Evolutionary conservation across 2,888 invertebrate genomes (phyloP).

Genomic region (Zonitis immaculata): DNA sequence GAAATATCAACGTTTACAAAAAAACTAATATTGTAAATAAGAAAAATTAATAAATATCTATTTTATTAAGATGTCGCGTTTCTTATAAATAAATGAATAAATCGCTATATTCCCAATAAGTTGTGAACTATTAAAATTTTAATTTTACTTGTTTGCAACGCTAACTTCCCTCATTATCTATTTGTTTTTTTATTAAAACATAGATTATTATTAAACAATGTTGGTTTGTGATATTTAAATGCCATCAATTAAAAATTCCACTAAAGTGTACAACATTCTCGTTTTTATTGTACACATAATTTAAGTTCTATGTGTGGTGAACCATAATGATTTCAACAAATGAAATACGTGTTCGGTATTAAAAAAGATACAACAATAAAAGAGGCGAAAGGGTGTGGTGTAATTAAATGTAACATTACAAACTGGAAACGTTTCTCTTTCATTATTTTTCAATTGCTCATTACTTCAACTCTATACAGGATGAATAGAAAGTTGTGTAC

Average conservation of each 20-base stretch:
- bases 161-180: neutral
- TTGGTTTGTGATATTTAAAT: neutral
- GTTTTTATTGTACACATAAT: no score
- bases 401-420: neutral
- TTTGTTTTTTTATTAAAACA: no score
- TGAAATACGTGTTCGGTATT: slow-evolving; percentile 2
- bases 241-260: neutral
- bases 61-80: slow-evolving; percentile 1
- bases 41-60: no score
- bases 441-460: no score
- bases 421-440: neutral
- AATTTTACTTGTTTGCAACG: slow-evolving; percentile 2
- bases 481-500: no score
- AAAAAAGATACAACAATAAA: neutral
- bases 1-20: slow-evolving; percentile 52
- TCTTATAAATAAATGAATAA: neutral
- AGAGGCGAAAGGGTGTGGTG: no score
- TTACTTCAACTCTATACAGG: no score
- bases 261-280: no score
- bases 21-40: slow-evolving; percentile 19
- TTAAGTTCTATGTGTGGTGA: neutral
- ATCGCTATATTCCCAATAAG: neutral
- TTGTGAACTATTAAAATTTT: slow-evolving; percentile 4
- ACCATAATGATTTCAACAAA: slow-evolving; percentile 1
- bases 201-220: no score